These are phyloP conservation scores for Rhinella marina DNA, from an alignment of 2,797 vertebrate genomes.

Conservation along the genomic window DNA sequence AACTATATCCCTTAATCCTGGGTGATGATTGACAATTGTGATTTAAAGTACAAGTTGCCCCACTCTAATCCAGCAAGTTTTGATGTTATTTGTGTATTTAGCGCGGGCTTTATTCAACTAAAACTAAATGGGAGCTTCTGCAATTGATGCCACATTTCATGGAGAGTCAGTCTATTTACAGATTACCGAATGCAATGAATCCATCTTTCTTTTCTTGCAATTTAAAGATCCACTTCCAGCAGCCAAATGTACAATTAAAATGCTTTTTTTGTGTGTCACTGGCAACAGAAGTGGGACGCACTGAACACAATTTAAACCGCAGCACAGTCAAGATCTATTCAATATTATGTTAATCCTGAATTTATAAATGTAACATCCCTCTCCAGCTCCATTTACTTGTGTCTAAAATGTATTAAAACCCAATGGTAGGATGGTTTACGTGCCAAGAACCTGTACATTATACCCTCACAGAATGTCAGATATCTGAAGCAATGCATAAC, in stretches of 20 bases:
- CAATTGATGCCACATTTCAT: conserved; percentile 79
- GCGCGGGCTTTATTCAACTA: conserved; percentile 91
- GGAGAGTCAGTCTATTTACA: conserved; percentile 78
- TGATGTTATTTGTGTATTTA: conserved; percentile 99
- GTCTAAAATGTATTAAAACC: conserved; percentile 66
- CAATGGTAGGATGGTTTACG: conserved; percentile 56
- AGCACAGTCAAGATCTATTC: conserved; percentile 67
- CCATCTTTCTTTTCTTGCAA: conserved; percentile 69
- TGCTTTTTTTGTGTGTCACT: conserved; percentile 69
- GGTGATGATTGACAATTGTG: conserved; percentile 99
- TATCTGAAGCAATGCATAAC: conserved; percentile 3
- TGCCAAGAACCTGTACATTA: conserved; percentile 38
- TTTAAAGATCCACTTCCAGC: conserved; percentile 71
- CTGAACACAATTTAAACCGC: conserved; percentile 71
- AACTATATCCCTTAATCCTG: conserved; percentile 99
- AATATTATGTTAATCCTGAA: conserved; percentile 73
- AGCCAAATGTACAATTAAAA: conserved; percentile 76
- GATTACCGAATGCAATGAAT: conserved; percentile 75
- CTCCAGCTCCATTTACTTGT: conserved; percentile 65
- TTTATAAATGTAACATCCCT: conserved; percentile 68
- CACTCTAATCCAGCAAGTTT: conserved; percentile 97
- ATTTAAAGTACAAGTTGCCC: conserved; percentile 99
- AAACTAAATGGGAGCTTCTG: conserved; percentile 78
- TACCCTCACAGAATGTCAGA: conserved; percentile 2
- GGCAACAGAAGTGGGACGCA: conserved; percentile 68